Evolutionary conservation across 2,888 invertebrate genomes (phyloP), one percentile per base, ranked within the genome.

Genomic region (Dynastes maya): DNA sequence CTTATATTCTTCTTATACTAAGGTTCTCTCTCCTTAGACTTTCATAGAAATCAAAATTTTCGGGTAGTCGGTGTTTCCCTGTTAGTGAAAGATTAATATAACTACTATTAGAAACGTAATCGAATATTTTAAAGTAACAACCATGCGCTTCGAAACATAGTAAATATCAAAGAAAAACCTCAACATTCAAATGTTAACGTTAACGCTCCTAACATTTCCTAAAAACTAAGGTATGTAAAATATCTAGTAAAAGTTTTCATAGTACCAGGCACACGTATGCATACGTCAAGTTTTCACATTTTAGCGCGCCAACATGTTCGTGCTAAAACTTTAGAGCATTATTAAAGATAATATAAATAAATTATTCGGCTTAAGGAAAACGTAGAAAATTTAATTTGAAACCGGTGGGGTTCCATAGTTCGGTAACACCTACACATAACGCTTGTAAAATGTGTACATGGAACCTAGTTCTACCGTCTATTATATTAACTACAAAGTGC

Each of bases 271-370:
- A 29, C 29, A 61, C 22, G 27, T 27, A 61, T 6, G 61, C 22
- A 22, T 22, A 22, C 29, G 6, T 29, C 27, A 61, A 29, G 27
- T 61, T 61, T 61, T 27, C 61, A 8, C 22, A 29, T 6, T 61
- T 61, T 9, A 11, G 11, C 29, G 27, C 11, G 29, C 5, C 32
- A 22, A 8, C 22, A 61, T 61, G 29, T 29, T 61, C 61, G 8
- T 61, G 61, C 22, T 61, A 61, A 29, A 61, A 61, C 29, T 61
- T 61, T 1, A 29, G 29, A 22, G 9, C 11, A 9, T 61, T 61
- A 27, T 61, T 61, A 61, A 13, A 22, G 27, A 27, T 61, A 61
- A 61, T 61, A 61, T 61, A 61, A 61, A 61, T 61, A 61, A 61
- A 61, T 61, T 22, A 61, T 61, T 11, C 27, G 22, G 22, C 27